Percentiles rank a stretch among this genome's conserved stretches.
Evolutionary conservation across 1,140 invertebrate species (phyloP).

Genomic region (Hyles euphorbiae): DNA sequence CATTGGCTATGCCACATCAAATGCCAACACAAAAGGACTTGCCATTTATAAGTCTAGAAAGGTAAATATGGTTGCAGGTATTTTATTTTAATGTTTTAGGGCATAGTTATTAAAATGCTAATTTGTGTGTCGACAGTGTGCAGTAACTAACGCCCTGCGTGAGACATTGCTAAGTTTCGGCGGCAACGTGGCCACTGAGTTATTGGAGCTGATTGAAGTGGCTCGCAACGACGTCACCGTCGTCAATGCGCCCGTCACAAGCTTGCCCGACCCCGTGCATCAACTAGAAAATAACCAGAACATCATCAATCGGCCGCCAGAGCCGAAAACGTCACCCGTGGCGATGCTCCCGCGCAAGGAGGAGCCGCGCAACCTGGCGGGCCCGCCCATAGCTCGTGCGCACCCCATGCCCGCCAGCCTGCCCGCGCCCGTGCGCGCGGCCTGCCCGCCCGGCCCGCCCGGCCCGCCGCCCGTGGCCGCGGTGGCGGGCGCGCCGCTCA

Average conservation of each 20-base stretch:
- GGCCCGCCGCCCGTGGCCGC: no score
- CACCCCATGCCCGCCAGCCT: slow-evolving; percentile 40
- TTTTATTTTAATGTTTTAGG: no score
- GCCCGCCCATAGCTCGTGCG: slow-evolving; percentile 29
- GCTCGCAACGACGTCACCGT: slow-evolving; percentile 18
- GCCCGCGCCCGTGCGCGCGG: slow-evolving; percentile 21
- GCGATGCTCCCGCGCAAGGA: slow-evolving; percentile 4
- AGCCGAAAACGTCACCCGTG: slow-evolving; percentile 17
- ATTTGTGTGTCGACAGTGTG: slow-evolving; percentile 44
- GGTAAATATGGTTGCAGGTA: slow-evolving; percentile 29
- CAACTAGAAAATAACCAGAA: slow-evolving; percentile 1
- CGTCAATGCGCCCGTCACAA: no score
- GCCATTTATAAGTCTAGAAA: slow-evolving; percentile 70
- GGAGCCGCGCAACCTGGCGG: background rate
- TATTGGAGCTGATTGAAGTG: slow-evolving; percentile 47
- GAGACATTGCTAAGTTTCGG: slow-evolving; percentile 69
- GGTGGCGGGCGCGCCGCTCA: background rate
- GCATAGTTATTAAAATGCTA: background rate
- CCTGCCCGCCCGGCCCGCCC: background rate
- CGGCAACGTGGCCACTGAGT: slow-evolving; percentile 48
- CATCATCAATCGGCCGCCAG: slow-evolving; percentile 4
- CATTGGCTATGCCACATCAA: slow-evolving; percentile 64
- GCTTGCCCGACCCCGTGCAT: background rate
- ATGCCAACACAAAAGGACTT: slow-evolving; percentile 51
- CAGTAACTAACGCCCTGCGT: slow-evolving; percentile 66